phyloP scores from a whole-genome alignment of 2,797 vertebrate genomes.

The Hafferia zeledoni region DNA sequence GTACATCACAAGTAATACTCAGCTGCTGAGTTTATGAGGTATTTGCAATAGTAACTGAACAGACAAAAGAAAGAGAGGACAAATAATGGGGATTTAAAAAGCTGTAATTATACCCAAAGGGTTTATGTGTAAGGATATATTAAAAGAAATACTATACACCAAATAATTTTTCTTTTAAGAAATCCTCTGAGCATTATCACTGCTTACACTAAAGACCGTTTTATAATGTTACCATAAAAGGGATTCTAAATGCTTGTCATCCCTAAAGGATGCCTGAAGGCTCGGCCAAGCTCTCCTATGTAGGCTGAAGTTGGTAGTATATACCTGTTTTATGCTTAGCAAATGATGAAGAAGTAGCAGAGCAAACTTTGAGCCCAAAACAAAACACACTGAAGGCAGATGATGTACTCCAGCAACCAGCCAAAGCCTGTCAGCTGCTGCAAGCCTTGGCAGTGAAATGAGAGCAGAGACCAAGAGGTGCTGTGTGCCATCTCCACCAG shows the following conservation, averaged over 20 bases:
- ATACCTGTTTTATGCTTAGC: background rate
- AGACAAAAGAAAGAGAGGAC: constrained; percentile 43
- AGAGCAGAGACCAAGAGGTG: background rate
- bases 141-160: background rate
- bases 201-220: background rate
- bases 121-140: constrained; percentile 1
- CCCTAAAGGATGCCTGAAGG: background rate
- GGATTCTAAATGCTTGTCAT: background rate
- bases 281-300: background rate
- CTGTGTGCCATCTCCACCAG: background rate
- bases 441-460: background rate
- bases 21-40: background rate
- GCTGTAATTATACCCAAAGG: constrained; percentile 48
- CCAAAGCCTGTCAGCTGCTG: background rate
- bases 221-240: background rate
- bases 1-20: background rate
- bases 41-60: constrained; percentile 20
- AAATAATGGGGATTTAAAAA: constrained; percentile 65
- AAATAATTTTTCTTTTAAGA: background rate
- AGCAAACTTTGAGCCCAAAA: background rate
- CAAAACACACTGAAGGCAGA: background rate
- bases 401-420: background rate
- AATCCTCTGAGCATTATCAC: constrained; percentile 10
- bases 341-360: background rate
- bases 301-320: background rate